These are phyloP conservation scores for Priocnemis perturbator DNA, from an alignment of 2,888 invertebrate genomes.

Conservation along the genomic window DNA sequence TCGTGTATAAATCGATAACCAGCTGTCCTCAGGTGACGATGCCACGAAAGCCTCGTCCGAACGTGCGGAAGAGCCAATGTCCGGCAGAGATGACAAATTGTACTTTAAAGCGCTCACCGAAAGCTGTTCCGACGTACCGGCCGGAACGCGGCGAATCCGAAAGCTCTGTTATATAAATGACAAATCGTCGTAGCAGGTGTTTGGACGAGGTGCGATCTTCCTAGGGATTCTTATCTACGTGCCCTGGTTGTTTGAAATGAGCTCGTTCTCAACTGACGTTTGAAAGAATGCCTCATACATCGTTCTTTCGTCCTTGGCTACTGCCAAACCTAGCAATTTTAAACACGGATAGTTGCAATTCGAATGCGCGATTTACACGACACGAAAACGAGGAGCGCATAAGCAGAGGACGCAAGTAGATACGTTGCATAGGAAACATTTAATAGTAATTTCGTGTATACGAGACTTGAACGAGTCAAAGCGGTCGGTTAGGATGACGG, in stretches of 20 bases:
- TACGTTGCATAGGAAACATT: too few species aligned
- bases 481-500: too few species aligned
- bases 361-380: too few species aligned
- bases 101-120: conserved; percentile 59
- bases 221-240: conserved; percentile 50
- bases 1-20: too few species aligned
- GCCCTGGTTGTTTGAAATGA: conserved; percentile 40
- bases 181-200: conserved; percentile 63
- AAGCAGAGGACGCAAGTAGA: too few species aligned
- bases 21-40: conserved; percentile 21
- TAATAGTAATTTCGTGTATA: too few species aligned
- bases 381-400: too few species aligned
- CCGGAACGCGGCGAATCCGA: conserved; percentile 53
- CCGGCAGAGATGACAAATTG: conserved; percentile 58
- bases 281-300: too few species aligned
- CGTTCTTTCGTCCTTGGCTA: not conserved
- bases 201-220: conserved; percentile 54
- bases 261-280: conserved; percentile 6
- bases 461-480: too few species aligned
- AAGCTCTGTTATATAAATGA: conserved; percentile 59
- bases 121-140: conserved; percentile 55
- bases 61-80: conserved; percentile 48
- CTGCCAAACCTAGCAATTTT: too few species aligned
- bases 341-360: too few species aligned
- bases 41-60: conserved; percentile 31